A percentile compares a stretch with the other conserved stretches of the same genome.
phyloP scores from a whole-genome alignment of 2,888 invertebrate species.

The Siphlonurus alternatus region DNA sequence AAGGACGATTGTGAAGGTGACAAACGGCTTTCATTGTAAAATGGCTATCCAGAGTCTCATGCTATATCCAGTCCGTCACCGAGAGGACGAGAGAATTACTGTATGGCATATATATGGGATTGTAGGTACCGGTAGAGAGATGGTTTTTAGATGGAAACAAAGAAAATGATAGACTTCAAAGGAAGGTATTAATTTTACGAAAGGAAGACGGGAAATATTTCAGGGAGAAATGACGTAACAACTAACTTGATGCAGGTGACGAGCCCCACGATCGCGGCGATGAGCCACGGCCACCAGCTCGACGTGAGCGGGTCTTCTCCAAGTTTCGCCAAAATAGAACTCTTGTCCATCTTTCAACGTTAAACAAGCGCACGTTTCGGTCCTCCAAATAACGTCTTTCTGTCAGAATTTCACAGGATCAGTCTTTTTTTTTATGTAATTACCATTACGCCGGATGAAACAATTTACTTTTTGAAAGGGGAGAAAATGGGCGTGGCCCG shows the following conservation, averaged over 20 bases:
- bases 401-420: not conserved
- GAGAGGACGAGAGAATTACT: too few species aligned
- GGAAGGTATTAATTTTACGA: too few species aligned
- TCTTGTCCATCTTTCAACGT: not conserved
- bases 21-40: not conserved
- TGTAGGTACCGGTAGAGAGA: too few species aligned
- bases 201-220: too few species aligned
- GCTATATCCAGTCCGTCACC: too few species aligned
- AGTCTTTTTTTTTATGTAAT: not conserved
- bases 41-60: too few species aligned
- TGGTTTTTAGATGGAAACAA: too few species aligned
- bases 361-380: not conserved
- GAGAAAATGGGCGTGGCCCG: not conserved
- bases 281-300: slow-evolving; percentile 38
- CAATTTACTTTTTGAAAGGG: not conserved
- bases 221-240: too few species aligned
- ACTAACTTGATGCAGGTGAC: slow-evolving; percentile 34
- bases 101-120: too few species aligned
- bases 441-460: not conserved
- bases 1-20: too few species aligned
- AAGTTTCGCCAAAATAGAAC: not conserved
- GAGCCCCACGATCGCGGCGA: slow-evolving; percentile 30
- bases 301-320: slow-evolving; percentile 23
- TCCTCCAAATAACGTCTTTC: not conserved
- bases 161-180: too few species aligned